These are phyloP conservation scores for Mallotus villosus DNA, from an alignment of 2,797 vertebrate species.

Conservation along the genomic window DNA sequence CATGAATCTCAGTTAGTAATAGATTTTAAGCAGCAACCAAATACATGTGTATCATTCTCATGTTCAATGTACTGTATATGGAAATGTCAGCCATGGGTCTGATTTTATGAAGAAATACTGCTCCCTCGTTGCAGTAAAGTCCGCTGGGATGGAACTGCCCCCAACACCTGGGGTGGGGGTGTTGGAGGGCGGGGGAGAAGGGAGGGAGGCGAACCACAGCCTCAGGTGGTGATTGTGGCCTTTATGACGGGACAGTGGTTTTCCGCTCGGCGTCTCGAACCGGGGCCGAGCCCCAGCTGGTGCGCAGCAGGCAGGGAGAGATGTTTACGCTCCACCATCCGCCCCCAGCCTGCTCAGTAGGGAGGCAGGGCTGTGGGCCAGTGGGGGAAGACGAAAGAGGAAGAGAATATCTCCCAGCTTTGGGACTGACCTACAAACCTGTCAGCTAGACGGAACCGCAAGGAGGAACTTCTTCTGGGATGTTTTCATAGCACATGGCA, in stretches of 20 bases:
- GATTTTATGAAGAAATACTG: background rate
- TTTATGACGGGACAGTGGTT: constrained; percentile 8
- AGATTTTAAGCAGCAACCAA: too few species aligned
- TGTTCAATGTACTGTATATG: background rate
- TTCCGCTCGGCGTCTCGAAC: constrained; percentile 18
- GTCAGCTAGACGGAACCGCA: background rate
- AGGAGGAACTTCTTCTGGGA: background rate
- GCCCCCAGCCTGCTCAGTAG: constrained; percentile 18
- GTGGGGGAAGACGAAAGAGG: constrained; percentile 38
- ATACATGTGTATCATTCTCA: background rate
- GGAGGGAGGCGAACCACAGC: background rate
- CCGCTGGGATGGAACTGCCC: background rate
- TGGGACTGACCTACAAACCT: constrained; percentile 41
- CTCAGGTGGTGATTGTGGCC: background rate
- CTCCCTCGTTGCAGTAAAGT: background rate
- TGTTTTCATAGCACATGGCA: background rate
- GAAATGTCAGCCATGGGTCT: background rate
- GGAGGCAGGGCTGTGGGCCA: constrained; percentile 44
- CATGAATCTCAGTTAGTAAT: background rate
- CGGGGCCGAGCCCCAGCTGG: constrained; percentile 44
- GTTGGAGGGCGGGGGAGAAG: constrained; percentile 6
- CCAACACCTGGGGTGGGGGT: constrained; percentile 9
- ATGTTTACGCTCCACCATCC: constrained; percentile 26
- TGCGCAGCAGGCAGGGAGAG: constrained; percentile 28
- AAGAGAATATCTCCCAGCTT: constrained; percentile 10